A percentile compares a stretch with the other conserved stretches of the same genome.
These are phyloP conservation scores for Oithona nana DNA, from an alignment of 2,888 invertebrate species.

Conservation along the genomic window DNA sequence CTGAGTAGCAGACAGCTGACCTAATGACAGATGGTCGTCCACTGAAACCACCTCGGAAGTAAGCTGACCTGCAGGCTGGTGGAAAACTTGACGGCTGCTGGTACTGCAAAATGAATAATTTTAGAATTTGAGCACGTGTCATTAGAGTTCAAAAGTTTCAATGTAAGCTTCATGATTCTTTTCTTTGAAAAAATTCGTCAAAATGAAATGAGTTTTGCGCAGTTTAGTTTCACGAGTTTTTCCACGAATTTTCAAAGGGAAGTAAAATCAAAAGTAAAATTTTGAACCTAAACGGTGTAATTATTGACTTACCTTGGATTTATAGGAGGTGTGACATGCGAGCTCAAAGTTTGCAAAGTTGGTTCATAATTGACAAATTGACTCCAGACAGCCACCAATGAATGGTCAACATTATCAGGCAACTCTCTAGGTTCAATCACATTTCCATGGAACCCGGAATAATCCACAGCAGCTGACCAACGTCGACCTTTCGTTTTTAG, in stretches of 20 bases:
- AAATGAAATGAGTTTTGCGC: no score
- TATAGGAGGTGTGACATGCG: background rate
- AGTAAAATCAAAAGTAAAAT: no score
- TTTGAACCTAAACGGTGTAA: no score
- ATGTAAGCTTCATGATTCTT: background rate
- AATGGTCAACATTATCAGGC: background rate
- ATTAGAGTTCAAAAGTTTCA: background rate
- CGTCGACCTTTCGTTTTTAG: background rate
- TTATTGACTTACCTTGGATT: background rate
- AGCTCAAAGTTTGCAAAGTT: background rate
- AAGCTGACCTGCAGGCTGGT: background rate
- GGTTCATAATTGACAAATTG: constrained; percentile 6
- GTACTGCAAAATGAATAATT: no score
- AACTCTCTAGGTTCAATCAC: background rate
- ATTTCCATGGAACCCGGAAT: background rate
- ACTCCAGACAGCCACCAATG: constrained; percentile 9
- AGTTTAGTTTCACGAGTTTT: no score
- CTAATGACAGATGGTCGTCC: background rate
- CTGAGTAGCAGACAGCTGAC: background rate
- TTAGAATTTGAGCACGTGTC: no score
- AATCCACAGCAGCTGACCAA: background rate
- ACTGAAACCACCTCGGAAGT: background rate
- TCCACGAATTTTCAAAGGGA: no score
- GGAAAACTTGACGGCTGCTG: background rate
- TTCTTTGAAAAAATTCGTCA: background rate